Evolutionary conservation across 2,888 invertebrate genomes (phyloP).

Genomic region (Harmothoe impar): DNA sequence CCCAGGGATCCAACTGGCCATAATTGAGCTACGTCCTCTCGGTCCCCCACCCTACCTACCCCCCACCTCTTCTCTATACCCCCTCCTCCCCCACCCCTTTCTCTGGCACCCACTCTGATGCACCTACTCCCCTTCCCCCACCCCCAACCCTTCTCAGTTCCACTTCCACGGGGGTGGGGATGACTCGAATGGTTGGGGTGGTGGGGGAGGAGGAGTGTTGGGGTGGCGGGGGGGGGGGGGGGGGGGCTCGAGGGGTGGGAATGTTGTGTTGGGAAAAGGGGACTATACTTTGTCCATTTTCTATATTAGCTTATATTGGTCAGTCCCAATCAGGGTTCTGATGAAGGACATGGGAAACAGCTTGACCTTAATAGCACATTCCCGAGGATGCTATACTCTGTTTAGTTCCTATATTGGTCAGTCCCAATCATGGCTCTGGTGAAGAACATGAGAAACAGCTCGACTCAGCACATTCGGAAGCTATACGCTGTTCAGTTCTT

Average conservation of each 20-base stretch:
- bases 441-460: too few relatives aligned
- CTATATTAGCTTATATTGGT: too few relatives aligned
- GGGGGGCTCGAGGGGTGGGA: not conserved
- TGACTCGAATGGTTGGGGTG: not conserved
- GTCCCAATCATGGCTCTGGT: too few relatives aligned
- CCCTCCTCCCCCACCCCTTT: conserved; percentile 10
- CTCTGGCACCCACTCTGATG: not conserved
- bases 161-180: not conserved
- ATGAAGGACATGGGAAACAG: too few relatives aligned
- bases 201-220: conserved; percentile 5
- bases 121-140: not conserved
- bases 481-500: too few relatives aligned
- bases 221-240: not conserved
- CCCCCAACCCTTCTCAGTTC: not conserved
- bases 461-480: too few relatives aligned
- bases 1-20: conserved; percentile 60
- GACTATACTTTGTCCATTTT: too few relatives aligned
- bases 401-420: too few relatives aligned
- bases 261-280: too few relatives aligned
- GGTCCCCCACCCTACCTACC: not conserved
- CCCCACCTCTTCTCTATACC: conserved; percentile 30
- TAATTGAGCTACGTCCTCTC: conserved; percentile 34
- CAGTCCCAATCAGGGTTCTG: too few relatives aligned
- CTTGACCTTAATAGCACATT: too few relatives aligned
- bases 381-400: too few relatives aligned